Conservation (phyloP, 2,113 vertebrate species). For the Chionodraco myersi region DNA sequence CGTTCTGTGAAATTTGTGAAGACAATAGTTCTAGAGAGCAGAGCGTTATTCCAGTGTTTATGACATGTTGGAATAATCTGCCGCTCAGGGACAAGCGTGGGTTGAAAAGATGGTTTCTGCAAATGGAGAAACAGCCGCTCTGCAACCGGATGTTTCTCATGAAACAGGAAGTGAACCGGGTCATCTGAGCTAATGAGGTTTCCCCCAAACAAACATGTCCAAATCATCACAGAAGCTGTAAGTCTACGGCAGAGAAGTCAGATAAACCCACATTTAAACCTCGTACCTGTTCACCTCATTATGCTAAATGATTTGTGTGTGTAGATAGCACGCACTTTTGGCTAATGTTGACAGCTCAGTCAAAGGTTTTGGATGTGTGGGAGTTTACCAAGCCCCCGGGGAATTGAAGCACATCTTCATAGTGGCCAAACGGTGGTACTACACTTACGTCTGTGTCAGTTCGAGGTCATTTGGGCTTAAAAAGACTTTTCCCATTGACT, state of each 20-base stretch:
- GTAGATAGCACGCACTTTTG: too few relatives aligned
- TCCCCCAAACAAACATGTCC: slow-evolving; percentile 22
- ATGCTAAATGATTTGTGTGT: not conserved
- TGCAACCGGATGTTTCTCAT: slow-evolving; percentile 44
- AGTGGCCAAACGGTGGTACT: too few relatives aligned
- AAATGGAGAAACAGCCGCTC: slow-evolving; percentile 56
- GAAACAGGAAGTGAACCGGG: slow-evolving; percentile 46
- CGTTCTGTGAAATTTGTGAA: slow-evolving; percentile 38
- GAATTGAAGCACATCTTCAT: too few relatives aligned
- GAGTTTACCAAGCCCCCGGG: too few relatives aligned
- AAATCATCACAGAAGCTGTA: slow-evolving; percentile 1
- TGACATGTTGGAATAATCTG: slow-evolving; percentile 62
- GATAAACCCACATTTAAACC: not conserved
- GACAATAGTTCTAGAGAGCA: not conserved
- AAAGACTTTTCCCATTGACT: too few relatives aligned
- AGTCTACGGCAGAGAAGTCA: not conserved
- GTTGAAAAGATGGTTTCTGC: slow-evolving; percentile 39
- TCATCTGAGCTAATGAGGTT: slow-evolving; percentile 19
- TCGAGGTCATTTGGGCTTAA: too few relatives aligned
- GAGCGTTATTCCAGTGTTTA: slow-evolving; percentile 54
- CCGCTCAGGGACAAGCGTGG: slow-evolving; percentile 43
- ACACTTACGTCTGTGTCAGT: too few relatives aligned
- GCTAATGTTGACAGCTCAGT: too few relatives aligned
- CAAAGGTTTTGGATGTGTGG: too few relatives aligned
- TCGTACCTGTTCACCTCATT: not conserved